Evolutionary conservation across 2,113 vertebrate species (phyloP).

Genomic region (Bagarius yarrelli): DNA sequence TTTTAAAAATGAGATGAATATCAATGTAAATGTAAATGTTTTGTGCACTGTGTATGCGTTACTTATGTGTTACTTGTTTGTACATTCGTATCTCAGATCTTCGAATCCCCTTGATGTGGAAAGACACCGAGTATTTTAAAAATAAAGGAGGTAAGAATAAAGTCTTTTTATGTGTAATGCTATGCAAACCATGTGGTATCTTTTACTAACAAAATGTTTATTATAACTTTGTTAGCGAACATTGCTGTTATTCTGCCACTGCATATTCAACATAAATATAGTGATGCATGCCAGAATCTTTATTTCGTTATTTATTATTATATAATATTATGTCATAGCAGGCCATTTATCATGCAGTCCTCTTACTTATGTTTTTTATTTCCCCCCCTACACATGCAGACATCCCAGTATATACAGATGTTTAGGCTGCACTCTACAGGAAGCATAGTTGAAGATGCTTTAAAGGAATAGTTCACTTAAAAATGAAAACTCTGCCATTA

Average conservation of each 20-base stretch:
- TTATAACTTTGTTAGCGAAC: neutral
- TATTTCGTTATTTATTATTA: neutral
- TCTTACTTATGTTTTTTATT: neutral
- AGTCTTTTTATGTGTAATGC: too few species aligned
- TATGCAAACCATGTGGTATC: neutral
- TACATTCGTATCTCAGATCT: conserved; percentile 75
- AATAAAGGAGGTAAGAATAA: conserved; percentile 87
- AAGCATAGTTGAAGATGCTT: neutral
- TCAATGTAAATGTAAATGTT: too few species aligned
- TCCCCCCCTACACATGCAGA: neutral
- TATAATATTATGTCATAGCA: neutral
- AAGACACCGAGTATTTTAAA: conserved; percentile 94
- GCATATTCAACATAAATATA: neutral
- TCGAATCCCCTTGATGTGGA: conserved; percentile 97
- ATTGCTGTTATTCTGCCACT: neutral
- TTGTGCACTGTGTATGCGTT: neutral
- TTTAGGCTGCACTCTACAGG: neutral
- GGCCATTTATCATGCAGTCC: neutral
- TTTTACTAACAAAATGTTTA: neutral
- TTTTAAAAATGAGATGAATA: too few species aligned
- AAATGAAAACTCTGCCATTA: too few species aligned
- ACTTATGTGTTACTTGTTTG: conserved; percentile 29
- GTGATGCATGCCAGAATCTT: neutral
- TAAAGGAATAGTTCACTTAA: too few species aligned
- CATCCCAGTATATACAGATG: neutral